Base-by-base conservation (phyloP, 2,797 vertebrate genomes). In the Chaunax sp. region DNA sequence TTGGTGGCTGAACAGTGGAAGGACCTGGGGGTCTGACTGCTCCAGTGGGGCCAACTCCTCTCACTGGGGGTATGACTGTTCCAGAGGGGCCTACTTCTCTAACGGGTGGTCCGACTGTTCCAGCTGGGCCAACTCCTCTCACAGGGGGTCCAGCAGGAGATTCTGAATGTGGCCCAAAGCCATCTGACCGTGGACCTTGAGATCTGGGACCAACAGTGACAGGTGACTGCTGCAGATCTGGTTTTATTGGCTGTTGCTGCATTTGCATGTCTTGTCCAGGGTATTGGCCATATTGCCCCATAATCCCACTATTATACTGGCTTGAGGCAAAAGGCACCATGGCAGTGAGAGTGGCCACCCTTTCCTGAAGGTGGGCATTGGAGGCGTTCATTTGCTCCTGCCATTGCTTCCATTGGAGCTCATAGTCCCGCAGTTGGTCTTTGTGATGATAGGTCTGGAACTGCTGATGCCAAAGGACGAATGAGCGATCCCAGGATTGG, bases 321-420 rank as follows among this genome's bases (percentile, higher is more conserved):
- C 35, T 87, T 57, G 93, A 89, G 11, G 93, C 89, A 57, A 94
- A 93, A 20, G 96, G 95, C 46, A 93, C 86, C 93, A 97, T 89
- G 53, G 93, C 93, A 83, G 92, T 93, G 43, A 99, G 90, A 2
- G 96, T 94, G 38, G 81, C 93, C 61, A 98, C 90, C 78, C 95
- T 95, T 82, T 98, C 98, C 71, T 96, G 95, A 49, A 99, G 89
- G 78, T 97, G 97, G 12, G 92, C 88, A 62, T 95, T 95, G 47
- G 97, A 97, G 59, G 96, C 95, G 77, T 95, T 97, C 96, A 99
- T 97, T 83, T 99, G 98, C 40, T 96, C 96, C 87, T 99, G 96
- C 98, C 98, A 99, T 45, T 97, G 96, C 71, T 95, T 97, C 98
- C 98, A 99, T 51, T 99, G 98, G 41, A 93, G 95, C 77, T 97